phyloP scores from a whole-genome alignment of 2,113 vertebrate genomes.

The Hyperopisus bebe region DNA sequence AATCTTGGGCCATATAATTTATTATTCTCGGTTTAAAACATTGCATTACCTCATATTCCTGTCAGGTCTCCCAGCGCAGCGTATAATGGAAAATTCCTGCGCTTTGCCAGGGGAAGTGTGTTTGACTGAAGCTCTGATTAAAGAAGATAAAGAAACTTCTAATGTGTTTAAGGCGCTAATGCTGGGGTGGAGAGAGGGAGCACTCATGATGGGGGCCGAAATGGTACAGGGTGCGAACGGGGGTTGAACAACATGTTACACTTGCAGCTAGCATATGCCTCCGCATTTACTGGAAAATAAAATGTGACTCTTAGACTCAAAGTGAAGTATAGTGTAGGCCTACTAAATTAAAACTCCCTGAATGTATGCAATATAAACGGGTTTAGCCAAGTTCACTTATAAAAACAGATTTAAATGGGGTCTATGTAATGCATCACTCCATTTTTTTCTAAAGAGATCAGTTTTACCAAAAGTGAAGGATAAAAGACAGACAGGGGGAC shows the following conservation, averaged over 20 bases:
- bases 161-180: constrained; percentile 25
- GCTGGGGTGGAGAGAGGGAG: background rate
- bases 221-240: background rate
- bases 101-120: constrained; percentile 18
- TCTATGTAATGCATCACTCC: background rate
- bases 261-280: background rate
- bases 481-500: background rate
- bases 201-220: constrained; percentile 7
- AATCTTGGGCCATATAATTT: constrained; percentile 24
- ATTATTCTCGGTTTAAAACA: constrained; percentile 29
- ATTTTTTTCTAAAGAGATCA: background rate
- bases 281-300: background rate
- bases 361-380: constrained; percentile 8
- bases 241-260: constrained; percentile 15
- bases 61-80: constrained; percentile 26
- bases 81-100: constrained; percentile 32
- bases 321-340: background rate
- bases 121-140: constrained; percentile 25
- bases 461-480: background rate
- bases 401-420: background rate
- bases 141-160: constrained; percentile 26
- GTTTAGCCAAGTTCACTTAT: constrained; percentile 6
- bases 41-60: constrained; percentile 33
- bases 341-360: background rate
- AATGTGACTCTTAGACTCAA: background rate